Base-by-base conservation (phyloP, 2,888 invertebrate species). In the Sarcophaga subvicina region DNA sequence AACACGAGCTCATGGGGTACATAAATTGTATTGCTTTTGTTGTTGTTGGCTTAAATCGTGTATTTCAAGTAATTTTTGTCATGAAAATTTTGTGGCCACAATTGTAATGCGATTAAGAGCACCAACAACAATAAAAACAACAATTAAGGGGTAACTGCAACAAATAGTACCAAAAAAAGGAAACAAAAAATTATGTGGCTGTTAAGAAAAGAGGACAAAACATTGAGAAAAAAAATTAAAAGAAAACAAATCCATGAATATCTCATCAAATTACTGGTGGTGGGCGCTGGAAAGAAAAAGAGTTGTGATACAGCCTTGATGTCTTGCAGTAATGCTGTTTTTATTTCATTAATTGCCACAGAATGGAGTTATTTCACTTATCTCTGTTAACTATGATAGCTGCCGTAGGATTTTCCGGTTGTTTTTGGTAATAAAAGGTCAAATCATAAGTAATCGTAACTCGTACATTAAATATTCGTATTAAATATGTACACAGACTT, bases 51-150 rank as follows among this genome's bases (percentile, higher is more conserved):
- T 37, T 37, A 37, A 37, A 37, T 37, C 8, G 37, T 37, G 8
- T 22, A 27, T 66, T 45, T 60, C 59, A 77, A 76, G 62, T 63
- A 79, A 84, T 82, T 84, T 66, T 87, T 63, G 67, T 22, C 81
- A 76, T 84, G 81, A 79, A 87, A 79, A 82, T 76, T 25, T 84
- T 83, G 84, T 84, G 87, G 81, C 84, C 81, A 84, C 84, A 87
- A 84, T 84, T 84, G 81, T 84, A 82, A 84, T 79, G 64, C 60
- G 83, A 84, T 84, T 79, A 84, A 84, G 54, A 80, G 62, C 59
- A 64, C 0, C 17, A 22, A 60, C 17, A 54, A 64, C 5, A 25
- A 47, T 66, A 66, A 60, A 8, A 8, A 17, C 8, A 54, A 62
- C 49, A 59, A 67, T 10, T 25, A 12, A 64, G 2, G 10, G 10